A percentile compares a stretch with the other conserved stretches of the same genome.
These are phyloP conservation scores for Zaprionus gabonicus DNA, from an alignment of 1,140 invertebrate species.

Conservation along the genomic window DNA sequence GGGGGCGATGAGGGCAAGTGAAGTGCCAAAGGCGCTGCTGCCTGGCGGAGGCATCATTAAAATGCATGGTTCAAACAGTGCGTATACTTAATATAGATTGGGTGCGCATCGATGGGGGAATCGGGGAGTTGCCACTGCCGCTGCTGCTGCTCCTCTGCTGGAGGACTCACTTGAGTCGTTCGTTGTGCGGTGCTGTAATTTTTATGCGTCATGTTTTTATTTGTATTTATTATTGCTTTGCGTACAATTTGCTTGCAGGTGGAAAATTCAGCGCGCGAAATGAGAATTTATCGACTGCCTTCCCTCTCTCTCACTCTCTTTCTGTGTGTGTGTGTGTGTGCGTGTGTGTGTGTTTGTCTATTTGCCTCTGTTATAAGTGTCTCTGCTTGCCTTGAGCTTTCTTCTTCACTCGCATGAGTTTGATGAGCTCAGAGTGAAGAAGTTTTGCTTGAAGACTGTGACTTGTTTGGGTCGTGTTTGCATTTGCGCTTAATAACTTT, in stretches of 20 bases:
- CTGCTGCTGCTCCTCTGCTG: background rate
- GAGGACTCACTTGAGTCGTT: slow-evolving; percentile 19
- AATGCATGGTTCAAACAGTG: slow-evolving; percentile 80
- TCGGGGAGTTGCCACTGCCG: background rate
- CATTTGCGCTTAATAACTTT: slow-evolving; percentile 73
- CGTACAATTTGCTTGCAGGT: slow-evolving; percentile 69
- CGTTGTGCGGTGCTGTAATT: slow-evolving; percentile 64
- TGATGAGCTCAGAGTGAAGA: slow-evolving; percentile 57
- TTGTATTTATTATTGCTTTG: slow-evolving; percentile 79
- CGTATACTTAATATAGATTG: slow-evolving; percentile 81
- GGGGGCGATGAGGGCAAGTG: slow-evolving; percentile 12
- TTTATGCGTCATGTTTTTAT: slow-evolving; percentile 80
- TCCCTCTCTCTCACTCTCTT: slow-evolving; percentile 12
- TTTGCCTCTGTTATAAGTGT: slow-evolving; percentile 56
- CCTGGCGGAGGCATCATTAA: slow-evolving; percentile 65
- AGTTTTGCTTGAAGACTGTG: slow-evolving; percentile 41
- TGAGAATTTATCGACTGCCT: slow-evolving; percentile 80
- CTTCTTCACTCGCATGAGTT: slow-evolving; percentile 54
- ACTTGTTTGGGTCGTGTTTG: slow-evolving; percentile 55
- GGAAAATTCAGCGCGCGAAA: slow-evolving; percentile 70
- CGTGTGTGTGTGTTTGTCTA: slow-evolving; percentile 17
- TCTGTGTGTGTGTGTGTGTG: slow-evolving; percentile 5
- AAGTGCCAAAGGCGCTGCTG: slow-evolving; percentile 50
- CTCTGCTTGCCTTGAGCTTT: slow-evolving; percentile 46
- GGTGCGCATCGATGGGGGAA: background rate